Conservation (phyloP, 1,140 invertebrate species). For the Drosophila suzukii region DNA sequence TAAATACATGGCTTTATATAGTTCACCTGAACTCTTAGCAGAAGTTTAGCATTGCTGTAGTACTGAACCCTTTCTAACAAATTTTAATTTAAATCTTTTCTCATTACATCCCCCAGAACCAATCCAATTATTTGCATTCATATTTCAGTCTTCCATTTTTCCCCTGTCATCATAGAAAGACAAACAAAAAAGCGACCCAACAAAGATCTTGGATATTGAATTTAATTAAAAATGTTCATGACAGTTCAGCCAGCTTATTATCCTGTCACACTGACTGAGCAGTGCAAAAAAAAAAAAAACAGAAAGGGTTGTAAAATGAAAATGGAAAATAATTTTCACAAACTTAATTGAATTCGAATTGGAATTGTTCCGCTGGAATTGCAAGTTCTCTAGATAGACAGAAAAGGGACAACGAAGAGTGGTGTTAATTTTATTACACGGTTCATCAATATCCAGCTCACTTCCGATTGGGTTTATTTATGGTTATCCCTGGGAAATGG, state of each 20-base stretch:
- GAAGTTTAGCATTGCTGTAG: no score
- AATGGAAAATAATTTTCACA: conserved; percentile 34
- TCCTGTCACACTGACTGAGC: conserved; percentile 22
- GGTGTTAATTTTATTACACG: conserved; percentile 37
- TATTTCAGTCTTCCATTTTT: conserved; percentile 35
- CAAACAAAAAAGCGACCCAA: conserved; percentile 40
- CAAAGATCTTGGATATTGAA: conserved; percentile 40
- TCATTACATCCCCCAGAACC: conserved; percentile 17
- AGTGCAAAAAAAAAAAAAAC: conserved; percentile 1
- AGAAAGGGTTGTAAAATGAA: conserved; percentile 14
- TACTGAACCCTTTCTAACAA: conserved; percentile 20
- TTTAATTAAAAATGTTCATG: conserved; percentile 74
- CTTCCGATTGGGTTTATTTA: conserved; percentile 11
- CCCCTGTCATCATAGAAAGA: conserved; percentile 22
- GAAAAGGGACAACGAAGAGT: conserved; percentile 4
- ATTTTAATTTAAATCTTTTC: conserved; percentile 46
- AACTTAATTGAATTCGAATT: conserved; percentile 55
- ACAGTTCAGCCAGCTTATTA: conserved; percentile 46
- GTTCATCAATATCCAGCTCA: conserved; percentile 9
- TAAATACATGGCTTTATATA: no score
- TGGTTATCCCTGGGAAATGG: conserved; percentile 2
- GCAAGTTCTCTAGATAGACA: conserved; percentile 32
- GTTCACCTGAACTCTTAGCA: no score
- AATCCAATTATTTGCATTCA: conserved; percentile 69
- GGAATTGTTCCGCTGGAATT: conserved; percentile 32